Conservation (phyloP, 1,140 invertebrate genomes). For the Macrostomum lignano region DNA sequence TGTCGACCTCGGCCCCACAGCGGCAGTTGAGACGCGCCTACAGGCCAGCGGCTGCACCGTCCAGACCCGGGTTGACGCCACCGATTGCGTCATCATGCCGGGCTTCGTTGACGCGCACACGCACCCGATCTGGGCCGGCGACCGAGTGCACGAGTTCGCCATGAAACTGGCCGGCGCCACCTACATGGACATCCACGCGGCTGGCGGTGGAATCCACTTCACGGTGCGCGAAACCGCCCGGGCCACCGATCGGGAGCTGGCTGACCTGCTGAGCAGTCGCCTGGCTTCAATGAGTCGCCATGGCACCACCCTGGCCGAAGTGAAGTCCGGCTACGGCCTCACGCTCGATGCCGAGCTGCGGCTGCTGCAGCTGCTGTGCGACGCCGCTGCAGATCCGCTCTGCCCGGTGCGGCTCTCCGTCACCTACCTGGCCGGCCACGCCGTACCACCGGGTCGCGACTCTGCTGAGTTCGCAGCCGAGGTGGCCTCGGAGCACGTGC, state of each 20-base stretch:
- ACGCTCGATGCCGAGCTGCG: slow-evolving; percentile 34
- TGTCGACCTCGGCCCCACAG: no score
- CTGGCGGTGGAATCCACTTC: slow-evolving; percentile 37
- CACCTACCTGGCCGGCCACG: slow-evolving; percentile 39
- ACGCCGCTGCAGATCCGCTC: slow-evolving; percentile 21
- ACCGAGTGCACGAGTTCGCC: slow-evolving; percentile 39
- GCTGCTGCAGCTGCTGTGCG: slow-evolving; percentile 33
- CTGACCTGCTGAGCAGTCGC: slow-evolving; percentile 24
- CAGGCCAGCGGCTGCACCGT: no score
- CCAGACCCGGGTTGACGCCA: no score
- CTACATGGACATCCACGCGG: slow-evolving; percentile 35
- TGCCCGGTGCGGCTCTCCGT: slow-evolving; percentile 33
- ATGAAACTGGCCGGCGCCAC: slow-evolving; percentile 35
- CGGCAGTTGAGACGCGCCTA: no score
- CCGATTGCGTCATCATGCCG: no score
- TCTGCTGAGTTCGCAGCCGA: no score
- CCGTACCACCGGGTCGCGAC: slow-evolving; percentile 37
- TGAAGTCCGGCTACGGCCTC: slow-evolving; percentile 39
- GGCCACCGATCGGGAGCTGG: slow-evolving; percentile 31
- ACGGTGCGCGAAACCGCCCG: slow-evolving; percentile 34
- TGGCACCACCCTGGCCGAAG: slow-evolving; percentile 36
- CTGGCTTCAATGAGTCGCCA: slow-evolving; percentile 10
- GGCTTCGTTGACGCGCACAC: slow-evolving; percentile 39
- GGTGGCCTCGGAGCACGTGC: no score
- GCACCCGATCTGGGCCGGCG: slow-evolving; percentile 39